Evolutionary conservation across 2,888 invertebrate species (phyloP).

Genomic region (Aspidiotus rigidus): DNA sequence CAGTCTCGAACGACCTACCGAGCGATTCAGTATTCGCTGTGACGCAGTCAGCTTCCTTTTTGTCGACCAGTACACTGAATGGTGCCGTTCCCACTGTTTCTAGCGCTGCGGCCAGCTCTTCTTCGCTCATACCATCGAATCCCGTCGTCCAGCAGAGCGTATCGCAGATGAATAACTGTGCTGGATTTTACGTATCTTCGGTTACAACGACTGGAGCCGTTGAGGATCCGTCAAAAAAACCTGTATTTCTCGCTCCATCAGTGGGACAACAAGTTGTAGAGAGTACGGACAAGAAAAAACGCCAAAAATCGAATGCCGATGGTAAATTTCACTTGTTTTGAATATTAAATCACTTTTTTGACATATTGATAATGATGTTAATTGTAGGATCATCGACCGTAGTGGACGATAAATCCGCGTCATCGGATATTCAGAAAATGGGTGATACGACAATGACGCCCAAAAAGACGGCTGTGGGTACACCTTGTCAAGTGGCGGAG

Average conservation of each 20-base stretch:
- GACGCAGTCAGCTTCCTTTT: conserved; percentile 14
- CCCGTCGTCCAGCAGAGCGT: conserved; percentile 11
- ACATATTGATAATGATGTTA: no score
- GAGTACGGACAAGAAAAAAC: no score
- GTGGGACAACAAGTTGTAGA: no score
- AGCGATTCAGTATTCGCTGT: conserved; percentile 19
- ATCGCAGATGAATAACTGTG: conserved; percentile 14
- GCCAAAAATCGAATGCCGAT: no score
- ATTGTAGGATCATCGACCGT: no score
- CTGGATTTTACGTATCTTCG: not conserved
- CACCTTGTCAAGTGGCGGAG: conserved; percentile 32
- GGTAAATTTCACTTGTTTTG: no score
- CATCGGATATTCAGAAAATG: not conserved
- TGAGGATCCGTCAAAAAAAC: not conserved
- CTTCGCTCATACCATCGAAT: conserved; percentile 1
- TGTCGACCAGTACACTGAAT: conserved; percentile 7
- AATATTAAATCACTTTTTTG: no score
- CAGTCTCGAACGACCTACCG: conserved; percentile 5
- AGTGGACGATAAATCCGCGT: not conserved
- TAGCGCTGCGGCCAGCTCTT: not conserved
- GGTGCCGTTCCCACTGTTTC: conserved; percentile 1
- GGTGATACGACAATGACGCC: not conserved
- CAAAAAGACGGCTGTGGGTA: conserved; percentile 16
- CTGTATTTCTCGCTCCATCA: not conserved
- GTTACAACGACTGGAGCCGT: not conserved